These are phyloP conservation scores for Regulus satrapa DNA, from an alignment of 2,113 vertebrate genomes.

Conservation along the genomic window DNA sequence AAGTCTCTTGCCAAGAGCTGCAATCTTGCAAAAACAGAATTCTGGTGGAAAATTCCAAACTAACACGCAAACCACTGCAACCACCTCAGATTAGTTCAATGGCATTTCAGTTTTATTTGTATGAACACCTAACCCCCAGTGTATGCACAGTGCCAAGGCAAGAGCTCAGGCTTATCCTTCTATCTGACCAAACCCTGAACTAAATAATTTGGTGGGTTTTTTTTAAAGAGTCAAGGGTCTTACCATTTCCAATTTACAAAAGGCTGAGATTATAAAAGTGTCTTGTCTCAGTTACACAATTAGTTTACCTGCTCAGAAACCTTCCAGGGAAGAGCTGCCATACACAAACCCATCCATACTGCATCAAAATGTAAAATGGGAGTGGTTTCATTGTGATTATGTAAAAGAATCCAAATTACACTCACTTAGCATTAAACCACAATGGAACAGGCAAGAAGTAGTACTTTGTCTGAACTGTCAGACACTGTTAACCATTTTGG, in stretches of 20 bases:
- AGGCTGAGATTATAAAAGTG: not conserved
- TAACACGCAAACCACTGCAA: slow-evolving; percentile 6
- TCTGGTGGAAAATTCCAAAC: slow-evolving; percentile 51
- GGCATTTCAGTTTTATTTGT: not conserved
- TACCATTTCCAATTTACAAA: not conserved
- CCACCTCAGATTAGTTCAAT: not conserved
- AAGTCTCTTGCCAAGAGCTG: slow-evolving; percentile 42
- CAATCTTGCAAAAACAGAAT: slow-evolving; percentile 31
- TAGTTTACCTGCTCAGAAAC: not conserved
- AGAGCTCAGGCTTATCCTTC: not conserved
- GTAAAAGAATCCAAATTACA: not conserved
- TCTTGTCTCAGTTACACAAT: not conserved
- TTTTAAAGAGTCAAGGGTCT: not conserved
- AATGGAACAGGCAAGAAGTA: not conserved
- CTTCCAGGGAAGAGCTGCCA: not conserved
- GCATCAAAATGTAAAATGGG: not conserved
- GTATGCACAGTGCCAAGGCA: not conserved
- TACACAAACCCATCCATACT: not conserved
- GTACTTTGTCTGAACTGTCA: not conserved
- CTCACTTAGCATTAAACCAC: not conserved
- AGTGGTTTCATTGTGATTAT: not conserved
- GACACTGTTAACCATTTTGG: not conserved
- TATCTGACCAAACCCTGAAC: not conserved
- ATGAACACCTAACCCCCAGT: not conserved
- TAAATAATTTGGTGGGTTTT: not conserved